Percentiles rank a stretch among this genome's conserved stretches.
Conservation (phyloP, 37 sponge, comb jelly and placozoan genomes). For the Theonella swinhoei region DNA sequence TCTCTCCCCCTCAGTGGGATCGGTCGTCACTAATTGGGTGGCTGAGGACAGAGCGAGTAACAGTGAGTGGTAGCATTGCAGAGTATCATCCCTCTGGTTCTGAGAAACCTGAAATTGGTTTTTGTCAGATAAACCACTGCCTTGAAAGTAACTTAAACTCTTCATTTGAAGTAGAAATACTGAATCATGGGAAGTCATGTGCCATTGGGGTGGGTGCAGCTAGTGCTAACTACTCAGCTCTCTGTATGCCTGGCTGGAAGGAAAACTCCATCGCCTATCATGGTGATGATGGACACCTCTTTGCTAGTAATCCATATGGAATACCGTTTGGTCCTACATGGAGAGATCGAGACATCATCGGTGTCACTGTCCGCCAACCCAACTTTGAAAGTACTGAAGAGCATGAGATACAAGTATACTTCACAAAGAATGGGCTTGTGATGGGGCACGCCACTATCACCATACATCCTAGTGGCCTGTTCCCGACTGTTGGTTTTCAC, state of each 20-base stretch:
- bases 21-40: slow-evolving; percentile 41
- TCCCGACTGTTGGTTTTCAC: slow-evolving; percentile 58
- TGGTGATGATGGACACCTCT: slow-evolving; percentile 65
- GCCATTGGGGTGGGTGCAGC: slow-evolving; percentile 52
- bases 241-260: slow-evolving; percentile 47
- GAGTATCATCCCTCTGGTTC: slow-evolving; percentile 28
- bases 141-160: slow-evolving; percentile 11
- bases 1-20: slow-evolving; percentile 15
- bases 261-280: slow-evolving; percentile 52
- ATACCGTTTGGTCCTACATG: slow-evolving; percentile 52
- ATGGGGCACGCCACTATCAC: slow-evolving; percentile 46
- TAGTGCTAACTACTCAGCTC: slow-evolving; percentile 28
- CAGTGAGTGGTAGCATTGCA: slow-evolving; percentile 14
- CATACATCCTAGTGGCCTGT: slow-evolving; percentile 40
- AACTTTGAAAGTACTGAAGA: neutral
- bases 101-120: slow-evolving; percentile 14
- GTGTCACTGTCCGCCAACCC: slow-evolving; percentile 46
- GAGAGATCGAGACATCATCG: slow-evolving; percentile 45
- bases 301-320: slow-evolving; percentile 15
- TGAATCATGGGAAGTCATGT: slow-evolving; percentile 23
- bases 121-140: slow-evolving; percentile 47
- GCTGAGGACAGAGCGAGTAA: slow-evolving; percentile 57
- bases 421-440: slow-evolving; percentile 56
- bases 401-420: slow-evolving; percentile 59
- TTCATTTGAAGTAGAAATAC: slow-evolving; percentile 59